phyloP scores from a whole-genome alignment of 2,888 invertebrate genomes.

The Amphipyra berbera region DNA sequence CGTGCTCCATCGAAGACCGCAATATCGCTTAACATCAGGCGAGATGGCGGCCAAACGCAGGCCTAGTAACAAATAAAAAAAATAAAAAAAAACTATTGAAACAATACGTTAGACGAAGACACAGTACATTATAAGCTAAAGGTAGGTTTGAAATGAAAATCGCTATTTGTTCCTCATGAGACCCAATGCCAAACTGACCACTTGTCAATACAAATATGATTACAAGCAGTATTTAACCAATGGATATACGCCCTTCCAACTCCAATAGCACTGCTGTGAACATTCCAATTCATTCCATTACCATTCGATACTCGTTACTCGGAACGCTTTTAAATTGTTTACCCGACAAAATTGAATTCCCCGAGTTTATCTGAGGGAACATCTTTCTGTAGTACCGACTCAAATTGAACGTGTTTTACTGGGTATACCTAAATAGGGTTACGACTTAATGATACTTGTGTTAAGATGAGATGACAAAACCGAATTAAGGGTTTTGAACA shows the following conservation, averaged over 20 bases:
- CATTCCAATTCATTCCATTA: slow-evolving; percentile 78
- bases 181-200: too few species aligned
- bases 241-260: slow-evolving; percentile 26
- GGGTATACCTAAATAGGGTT: slow-evolving; percentile 54
- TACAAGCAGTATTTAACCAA: too few species aligned
- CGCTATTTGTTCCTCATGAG: too few species aligned
- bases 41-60: too few species aligned
- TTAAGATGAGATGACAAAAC: slow-evolving; percentile 39
- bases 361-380: slow-evolving; percentile 58
- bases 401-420: slow-evolving; percentile 56
- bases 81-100: too few species aligned
- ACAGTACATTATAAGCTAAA: too few species aligned
- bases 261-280: slow-evolving; percentile 48
- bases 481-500: slow-evolving; percentile 32
- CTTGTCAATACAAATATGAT: too few species aligned
- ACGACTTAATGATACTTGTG: slow-evolving; percentile 56
- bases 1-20: too few species aligned
- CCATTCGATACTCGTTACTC: slow-evolving; percentile 76
- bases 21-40: too few species aligned
- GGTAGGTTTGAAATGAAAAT: too few species aligned
- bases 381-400: slow-evolving; percentile 54
- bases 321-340: slow-evolving; percentile 72
- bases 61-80: too few species aligned
- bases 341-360: slow-evolving; percentile 69
- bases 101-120: too few species aligned